Evolutionary conservation across 2,888 invertebrate species (phyloP), one percentile per base, ranked within the genome.

Genomic region (Heliconius charithonia): DNA sequence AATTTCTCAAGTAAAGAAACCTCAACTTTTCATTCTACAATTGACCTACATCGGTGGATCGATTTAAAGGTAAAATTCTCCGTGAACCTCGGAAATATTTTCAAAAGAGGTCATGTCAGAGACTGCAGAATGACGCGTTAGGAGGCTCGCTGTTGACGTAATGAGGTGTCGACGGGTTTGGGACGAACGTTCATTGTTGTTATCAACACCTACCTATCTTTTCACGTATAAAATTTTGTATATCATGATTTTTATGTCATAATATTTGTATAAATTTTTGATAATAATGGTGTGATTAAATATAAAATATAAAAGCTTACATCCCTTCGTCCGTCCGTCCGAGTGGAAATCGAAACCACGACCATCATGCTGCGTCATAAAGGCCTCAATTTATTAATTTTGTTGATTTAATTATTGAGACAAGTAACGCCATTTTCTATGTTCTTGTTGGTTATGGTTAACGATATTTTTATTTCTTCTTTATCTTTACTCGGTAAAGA

Each of bases 31-130:
- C 37, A 37, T 37, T 32, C 32, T n/a, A 56, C 22, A 32, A 62
- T 63, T 74, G 74, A 74, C 74, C 74, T 74, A 45, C 27, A 77
- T 72, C 32, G 22, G n/a, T 66, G 73, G 70, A 63, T 63, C 59
- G 25, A 76, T 76, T 70, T 66, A 66, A 66, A 73, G 67, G 59
- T 67, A 76, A 72, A 72, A 56, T 72, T 72, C 37, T 65, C 29
- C 56, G 77, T 63, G 45, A 51, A 73, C 74, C 32, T 76, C 73
- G 62, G 73, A 79, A 76, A 69, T 45, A 27, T 76, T 76, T 56
- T 74, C 56, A 69, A 79, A 77, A 63, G 74, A 77, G 77, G 79
- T 79, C 77, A 74, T 66, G 70, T 71, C 69, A 63, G 59, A 71
- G 65, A 27, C 77, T 74, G 69, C 65, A 79, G 73, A 59, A 56